Evolutionary conservation across 2,888 invertebrate genomes (phyloP).

Genomic region (Tetrapedia diversipes): DNA sequence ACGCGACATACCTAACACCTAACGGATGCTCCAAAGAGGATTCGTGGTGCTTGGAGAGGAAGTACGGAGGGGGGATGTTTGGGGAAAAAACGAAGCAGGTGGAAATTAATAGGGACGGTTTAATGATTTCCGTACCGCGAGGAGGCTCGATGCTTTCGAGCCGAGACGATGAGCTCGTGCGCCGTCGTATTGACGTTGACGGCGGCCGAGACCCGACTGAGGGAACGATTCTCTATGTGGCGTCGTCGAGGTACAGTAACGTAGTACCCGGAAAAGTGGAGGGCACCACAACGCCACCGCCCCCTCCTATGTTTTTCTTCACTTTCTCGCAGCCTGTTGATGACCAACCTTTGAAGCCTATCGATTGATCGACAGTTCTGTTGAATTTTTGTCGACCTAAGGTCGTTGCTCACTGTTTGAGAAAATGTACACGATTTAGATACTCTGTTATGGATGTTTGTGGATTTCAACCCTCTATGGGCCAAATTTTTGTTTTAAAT

Average conservation of each 20-base stretch:
- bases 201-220: constrained; percentile 82
- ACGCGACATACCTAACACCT: no score
- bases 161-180: constrained; percentile 67
- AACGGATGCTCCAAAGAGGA: not conserved
- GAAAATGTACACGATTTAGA: no score
- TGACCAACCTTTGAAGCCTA: no score
- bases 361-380: not conserved
- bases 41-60: no score
- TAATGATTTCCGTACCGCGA: constrained; percentile 34
- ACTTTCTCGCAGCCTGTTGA: not conserved
- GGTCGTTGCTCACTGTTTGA: no score
- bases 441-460: no score
- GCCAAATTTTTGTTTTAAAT: no score
- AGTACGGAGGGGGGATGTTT: not conserved
- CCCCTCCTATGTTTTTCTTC: constrained; percentile 20
- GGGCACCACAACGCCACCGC: constrained; percentile 58
- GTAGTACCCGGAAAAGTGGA: constrained; percentile 80
- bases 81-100: not conserved
- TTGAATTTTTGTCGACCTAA: no score
- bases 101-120: not conserved
- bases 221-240: constrained; percentile 77
- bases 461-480: no score
- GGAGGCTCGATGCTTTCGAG: constrained; percentile 59
- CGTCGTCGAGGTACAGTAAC: constrained; percentile 78
- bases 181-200: constrained; percentile 81